These are phyloP conservation scores for Tamias sibiricus DNA, from an alignment of 2,113 vertebrate genomes.

Conservation along the genomic window DNA sequence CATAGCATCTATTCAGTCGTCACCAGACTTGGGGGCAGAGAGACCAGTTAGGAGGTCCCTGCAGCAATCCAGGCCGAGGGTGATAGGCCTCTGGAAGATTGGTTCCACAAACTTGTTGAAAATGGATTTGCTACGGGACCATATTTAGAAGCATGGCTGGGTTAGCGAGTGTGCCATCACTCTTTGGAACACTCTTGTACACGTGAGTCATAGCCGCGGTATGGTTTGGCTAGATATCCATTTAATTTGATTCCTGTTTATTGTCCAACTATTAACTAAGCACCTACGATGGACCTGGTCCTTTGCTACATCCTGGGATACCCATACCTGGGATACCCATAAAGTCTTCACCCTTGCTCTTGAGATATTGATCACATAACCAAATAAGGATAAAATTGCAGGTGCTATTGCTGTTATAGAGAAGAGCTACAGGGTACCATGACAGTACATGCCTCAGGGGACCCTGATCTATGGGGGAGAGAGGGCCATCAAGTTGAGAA, in stretches of 20 bases:
- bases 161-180: rapidly evolving
- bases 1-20: neutral
- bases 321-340: too few species aligned
- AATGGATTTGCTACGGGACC: neutral
- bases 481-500: neutral
- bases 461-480: too few species aligned
- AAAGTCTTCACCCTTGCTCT: too few species aligned
- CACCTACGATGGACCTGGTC: neutral
- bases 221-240: neutral
- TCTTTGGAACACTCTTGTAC: neutral
- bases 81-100: neutral
- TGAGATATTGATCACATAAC: neutral
- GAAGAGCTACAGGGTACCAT: neutral
- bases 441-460: neutral
- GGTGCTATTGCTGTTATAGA: neutral
- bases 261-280: neutral
- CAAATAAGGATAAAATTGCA: neutral
- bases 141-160: neutral
- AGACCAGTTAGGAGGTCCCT: neutral
- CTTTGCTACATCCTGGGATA: neutral
- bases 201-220: neutral
- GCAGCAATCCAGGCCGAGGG: neutral
- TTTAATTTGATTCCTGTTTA: neutral
- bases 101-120: neutral
- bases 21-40: neutral